These are phyloP conservation scores for Papilio demoleus DNA, from an alignment of 2,888 invertebrate species.

Conservation along the genomic window DNA sequence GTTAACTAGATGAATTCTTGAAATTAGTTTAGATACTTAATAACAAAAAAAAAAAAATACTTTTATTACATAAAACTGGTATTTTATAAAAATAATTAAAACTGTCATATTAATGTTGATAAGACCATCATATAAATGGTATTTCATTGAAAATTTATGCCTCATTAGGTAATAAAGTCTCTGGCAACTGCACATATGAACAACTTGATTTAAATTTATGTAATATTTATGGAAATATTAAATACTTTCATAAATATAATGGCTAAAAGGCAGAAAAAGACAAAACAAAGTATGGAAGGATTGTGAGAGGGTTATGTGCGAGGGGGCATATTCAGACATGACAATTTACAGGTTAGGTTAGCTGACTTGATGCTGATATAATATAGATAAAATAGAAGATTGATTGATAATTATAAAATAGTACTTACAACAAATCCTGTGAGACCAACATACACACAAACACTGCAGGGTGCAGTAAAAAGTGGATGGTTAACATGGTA, in stretches of 20 bases:
- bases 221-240: slow-evolving; percentile 1
- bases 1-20: neutral
- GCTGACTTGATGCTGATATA: too few species aligned
- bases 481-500: slow-evolving; percentile 98
- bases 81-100: too few species aligned
- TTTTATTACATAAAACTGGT: neutral
- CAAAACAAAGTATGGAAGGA: too few species aligned
- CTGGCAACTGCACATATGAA: neutral
- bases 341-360: too few species aligned
- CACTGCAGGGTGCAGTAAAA: slow-evolving; percentile 91
- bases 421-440: slow-evolving; percentile 88
- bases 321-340: too few species aligned
- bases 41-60: neutral
- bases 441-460: slow-evolving; percentile 86
- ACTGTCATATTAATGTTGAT: too few species aligned
- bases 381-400: too few species aligned
- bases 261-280: too few species aligned
- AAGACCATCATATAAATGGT: too few species aligned
- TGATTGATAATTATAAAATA: slow-evolving; percentile 10
- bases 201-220: neutral
- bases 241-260: slow-evolving; percentile 16
- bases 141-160: too few species aligned
- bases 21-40: too few species aligned
- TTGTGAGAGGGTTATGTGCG: too few species aligned
- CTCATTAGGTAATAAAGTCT: neutral